Evolutionary conservation across 2,888 invertebrate genomes (phyloP).

Genomic region (Imbricaverruca yamaguchii): DNA sequence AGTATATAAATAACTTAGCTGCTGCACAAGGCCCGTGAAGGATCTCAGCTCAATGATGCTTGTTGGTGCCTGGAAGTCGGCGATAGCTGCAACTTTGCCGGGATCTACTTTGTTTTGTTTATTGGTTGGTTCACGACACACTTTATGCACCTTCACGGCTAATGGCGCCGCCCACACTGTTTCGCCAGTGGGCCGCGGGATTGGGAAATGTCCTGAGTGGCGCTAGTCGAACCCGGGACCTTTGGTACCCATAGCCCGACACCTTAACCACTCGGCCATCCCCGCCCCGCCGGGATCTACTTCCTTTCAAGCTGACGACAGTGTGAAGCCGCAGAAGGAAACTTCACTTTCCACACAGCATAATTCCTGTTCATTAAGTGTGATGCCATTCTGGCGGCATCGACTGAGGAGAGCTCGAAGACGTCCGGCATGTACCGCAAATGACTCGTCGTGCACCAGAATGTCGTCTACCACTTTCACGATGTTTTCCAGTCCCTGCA

Average conservation of each 20-base stretch:
- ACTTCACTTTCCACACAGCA: neutral
- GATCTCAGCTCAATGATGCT: neutral
- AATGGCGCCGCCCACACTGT: no score
- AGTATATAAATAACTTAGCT: neutral
- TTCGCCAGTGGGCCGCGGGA: no score
- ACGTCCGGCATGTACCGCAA: neutral
- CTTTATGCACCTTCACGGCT: no score
- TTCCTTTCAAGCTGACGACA: neutral
- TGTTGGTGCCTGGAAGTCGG: neutral
- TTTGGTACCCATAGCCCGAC: no score
- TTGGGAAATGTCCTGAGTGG: no score
- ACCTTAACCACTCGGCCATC: no score
- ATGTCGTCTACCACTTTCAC: conserved; percentile 24
- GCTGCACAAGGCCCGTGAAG: neutral
- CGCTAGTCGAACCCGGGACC: no score
- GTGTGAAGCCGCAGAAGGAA: neutral
- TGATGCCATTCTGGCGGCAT: conserved; percentile 24
- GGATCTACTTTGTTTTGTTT: no score
- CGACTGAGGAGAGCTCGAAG: neutral
- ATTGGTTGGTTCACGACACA: no score
- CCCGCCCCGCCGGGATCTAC: no score
- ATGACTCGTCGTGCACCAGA: neutral
- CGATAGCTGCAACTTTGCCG: neutral
- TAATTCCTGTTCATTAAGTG: conserved; percentile 11
- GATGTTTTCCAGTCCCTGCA: conserved; percentile 22